Evolutionary conservation across 1,140 invertebrate genomes (phyloP).

Genomic region (Cyclargus thomasi): DNA sequence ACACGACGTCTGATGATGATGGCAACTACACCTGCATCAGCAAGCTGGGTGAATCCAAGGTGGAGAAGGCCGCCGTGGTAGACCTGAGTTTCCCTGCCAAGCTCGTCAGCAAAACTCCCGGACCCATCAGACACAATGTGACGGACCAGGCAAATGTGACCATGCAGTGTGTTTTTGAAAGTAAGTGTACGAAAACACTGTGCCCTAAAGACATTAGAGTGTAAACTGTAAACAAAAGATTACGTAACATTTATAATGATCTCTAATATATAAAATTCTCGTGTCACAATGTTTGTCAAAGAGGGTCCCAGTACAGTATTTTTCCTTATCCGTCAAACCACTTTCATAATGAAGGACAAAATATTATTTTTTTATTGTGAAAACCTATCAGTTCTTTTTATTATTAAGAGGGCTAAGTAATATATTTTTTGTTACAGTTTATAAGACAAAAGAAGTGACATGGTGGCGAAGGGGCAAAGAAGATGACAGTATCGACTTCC

Average conservation of each 20-base stretch:
- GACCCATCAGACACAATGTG: conserved; percentile 42
- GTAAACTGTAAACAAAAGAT: too few species aligned
- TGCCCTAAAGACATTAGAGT: too few species aligned
- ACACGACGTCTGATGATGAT: conserved; percentile 70
- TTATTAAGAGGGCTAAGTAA: not conserved
- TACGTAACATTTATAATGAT: too few species aligned
- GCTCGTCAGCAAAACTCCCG: conserved; percentile 39
- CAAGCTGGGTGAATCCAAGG: conserved; percentile 34
- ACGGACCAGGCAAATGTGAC: conserved; percentile 44
- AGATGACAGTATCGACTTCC: conserved; percentile 31
- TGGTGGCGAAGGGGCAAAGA: conserved; percentile 47
- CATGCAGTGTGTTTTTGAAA: conserved; percentile 60
- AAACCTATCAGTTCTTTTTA: too few species aligned
- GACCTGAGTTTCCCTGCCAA: conserved; percentile 49
- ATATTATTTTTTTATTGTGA: too few species aligned
- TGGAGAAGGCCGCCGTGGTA: conserved; percentile 34
- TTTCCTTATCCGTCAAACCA: too few species aligned
- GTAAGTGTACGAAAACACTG: conserved; percentile 31
- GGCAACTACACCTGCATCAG: conserved; percentile 76
- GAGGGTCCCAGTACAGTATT: too few species aligned
- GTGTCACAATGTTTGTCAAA: too few species aligned
- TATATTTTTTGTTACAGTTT: conserved; percentile 36
- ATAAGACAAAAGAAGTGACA: conserved; percentile 44
- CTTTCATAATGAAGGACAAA: too few species aligned
- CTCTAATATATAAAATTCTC: too few species aligned